A percentile compares a stretch with the other conserved stretches of the same genome.
phyloP scores from a whole-genome alignment of 1,140 invertebrate species.

The Hermetia illucens region DNA sequence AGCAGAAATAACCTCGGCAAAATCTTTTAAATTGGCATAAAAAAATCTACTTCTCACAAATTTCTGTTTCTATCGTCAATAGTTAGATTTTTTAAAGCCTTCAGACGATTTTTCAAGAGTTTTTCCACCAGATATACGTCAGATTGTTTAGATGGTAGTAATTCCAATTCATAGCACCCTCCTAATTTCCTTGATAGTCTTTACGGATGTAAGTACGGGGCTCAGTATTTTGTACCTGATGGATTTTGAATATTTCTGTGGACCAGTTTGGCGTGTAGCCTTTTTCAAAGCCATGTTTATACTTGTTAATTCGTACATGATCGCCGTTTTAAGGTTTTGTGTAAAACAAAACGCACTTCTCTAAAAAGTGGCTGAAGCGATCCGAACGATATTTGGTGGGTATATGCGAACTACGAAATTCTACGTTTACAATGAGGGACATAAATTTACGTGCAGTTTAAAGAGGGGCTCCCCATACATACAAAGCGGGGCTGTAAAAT shows the following conservation, averaged over 20 bases:
- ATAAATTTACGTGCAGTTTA: no score
- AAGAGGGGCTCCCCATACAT: no score
- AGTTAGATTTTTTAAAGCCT: background rate
- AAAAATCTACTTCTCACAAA: background rate
- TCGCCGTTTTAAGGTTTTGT: no score
- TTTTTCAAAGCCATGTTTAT: no score
- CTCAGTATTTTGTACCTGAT: slow-evolving; percentile 12
- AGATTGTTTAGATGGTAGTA: slow-evolving; percentile 13
- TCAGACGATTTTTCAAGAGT: slow-evolving; percentile 11
- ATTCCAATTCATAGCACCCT: slow-evolving; percentile 19
- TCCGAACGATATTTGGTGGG: no score
- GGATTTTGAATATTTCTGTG: slow-evolving; percentile 19
- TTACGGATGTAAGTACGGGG: slow-evolving; percentile 13
- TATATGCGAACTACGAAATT: no score
- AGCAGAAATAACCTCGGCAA: background rate
- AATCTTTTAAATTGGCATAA: no score
- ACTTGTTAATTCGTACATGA: no score
- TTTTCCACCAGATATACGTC: slow-evolving; percentile 24
- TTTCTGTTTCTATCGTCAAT: background rate
- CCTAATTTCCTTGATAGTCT: slow-evolving; percentile 11
- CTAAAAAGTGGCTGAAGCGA: no score
- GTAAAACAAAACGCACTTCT: no score
- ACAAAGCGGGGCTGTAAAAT: no score
- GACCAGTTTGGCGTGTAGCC: slow-evolving; percentile 17
- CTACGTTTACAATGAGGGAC: no score